Evolutionary conservation across 2,113 vertebrate species (phyloP).

Genomic region (Nannobrachium achirus): DNA sequence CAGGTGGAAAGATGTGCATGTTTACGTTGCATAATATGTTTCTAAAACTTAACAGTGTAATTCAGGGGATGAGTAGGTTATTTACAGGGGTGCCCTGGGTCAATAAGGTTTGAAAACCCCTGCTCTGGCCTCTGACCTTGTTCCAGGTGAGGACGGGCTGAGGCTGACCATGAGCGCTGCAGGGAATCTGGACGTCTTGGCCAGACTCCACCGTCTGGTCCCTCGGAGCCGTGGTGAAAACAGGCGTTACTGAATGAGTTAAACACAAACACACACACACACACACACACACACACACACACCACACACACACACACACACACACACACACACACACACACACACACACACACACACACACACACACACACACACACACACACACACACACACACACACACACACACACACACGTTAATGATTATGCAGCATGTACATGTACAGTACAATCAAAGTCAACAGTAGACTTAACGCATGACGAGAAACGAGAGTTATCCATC

Average conservation of each 20-base stretch:
- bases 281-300: constrained; percentile 39
- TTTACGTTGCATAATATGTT: too few relatives aligned
- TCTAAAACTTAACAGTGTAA: too few relatives aligned
- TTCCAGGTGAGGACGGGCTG: constrained; percentile 96
- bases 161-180: constrained; percentile 93
- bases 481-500: too few relatives aligned
- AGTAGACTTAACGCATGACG: too few relatives aligned
- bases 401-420: background rate
- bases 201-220: constrained; percentile 95
- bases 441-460: too few relatives aligned
- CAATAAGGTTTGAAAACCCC: too few relatives aligned
- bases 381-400: constrained; percentile 5
- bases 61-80: too few relatives aligned
- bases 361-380: constrained; percentile 3
- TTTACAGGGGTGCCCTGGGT: too few relatives aligned
- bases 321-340: constrained; percentile 1
- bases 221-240: constrained; percentile 92
- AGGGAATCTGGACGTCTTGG: constrained; percentile 91
- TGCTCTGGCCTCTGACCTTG: constrained; percentile 87
- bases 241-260: constrained; percentile 91
- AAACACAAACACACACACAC: constrained; percentile 77
- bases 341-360: background rate
- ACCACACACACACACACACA: constrained; percentile 14
- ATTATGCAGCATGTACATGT: too few relatives aligned
- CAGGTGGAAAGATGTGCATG: too few relatives aligned